A percentile compares a stretch with the other conserved stretches of the same genome.
phyloP scores from a whole-genome alignment of 2,888 invertebrate genomes.

The Gryllus longicercus region DNA sequence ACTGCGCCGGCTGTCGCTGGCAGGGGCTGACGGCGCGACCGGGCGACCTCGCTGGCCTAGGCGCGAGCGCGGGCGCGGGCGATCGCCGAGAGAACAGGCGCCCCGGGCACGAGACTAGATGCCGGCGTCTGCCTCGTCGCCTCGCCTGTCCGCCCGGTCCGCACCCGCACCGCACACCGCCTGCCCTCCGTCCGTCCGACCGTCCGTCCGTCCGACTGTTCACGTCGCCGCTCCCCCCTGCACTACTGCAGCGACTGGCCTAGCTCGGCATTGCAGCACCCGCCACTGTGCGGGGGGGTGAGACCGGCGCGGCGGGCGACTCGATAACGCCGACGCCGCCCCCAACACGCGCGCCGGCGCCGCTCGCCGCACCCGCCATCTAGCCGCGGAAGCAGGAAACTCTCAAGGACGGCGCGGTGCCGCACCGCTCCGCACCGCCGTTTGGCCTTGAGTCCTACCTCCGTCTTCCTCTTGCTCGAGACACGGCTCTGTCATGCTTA shows the following conservation, averaged over 20 bases:
- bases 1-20: neutral
- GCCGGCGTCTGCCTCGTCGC: neutral
- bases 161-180: constrained; percentile 17
- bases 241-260: constrained; percentile 35
- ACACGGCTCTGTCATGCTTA: no score
- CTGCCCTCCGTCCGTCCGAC: neutral
- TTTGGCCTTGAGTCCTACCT: neutral
- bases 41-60: neutral
- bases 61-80: neutral
- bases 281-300: constrained; percentile 3
- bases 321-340: neutral
- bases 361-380: neutral
- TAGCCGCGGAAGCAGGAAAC: neutral
- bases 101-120: neutral
- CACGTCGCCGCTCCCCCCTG: constrained; percentile 23
- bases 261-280: constrained; percentile 34
- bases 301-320: neutral
- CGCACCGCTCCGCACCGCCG: neutral
- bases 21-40: neutral
- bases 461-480: no score
- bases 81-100: neutral
- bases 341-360: neutral
- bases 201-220: neutral
- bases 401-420: neutral
- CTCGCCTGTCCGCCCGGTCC: neutral